Conservation (phyloP, 2,888 invertebrate genomes). For the Torymus auratus region DNA sequence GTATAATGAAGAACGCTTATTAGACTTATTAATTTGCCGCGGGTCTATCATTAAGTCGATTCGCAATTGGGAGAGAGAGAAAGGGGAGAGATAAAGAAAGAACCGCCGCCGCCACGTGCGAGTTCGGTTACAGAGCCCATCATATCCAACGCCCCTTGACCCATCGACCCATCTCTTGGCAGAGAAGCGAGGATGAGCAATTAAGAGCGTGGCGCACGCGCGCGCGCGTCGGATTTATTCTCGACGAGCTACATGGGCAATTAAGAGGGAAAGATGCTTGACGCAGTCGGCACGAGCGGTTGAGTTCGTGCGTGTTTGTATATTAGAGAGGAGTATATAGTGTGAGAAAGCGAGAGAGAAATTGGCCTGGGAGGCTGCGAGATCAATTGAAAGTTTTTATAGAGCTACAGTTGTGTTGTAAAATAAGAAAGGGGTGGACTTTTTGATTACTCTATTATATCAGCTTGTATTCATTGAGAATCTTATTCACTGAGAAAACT, state of each 20-base stretch:
- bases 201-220: constrained; percentile 68
- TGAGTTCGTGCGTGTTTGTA: not conserved
- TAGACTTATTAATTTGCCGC: constrained; percentile 57
- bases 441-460: too few relatives aligned
- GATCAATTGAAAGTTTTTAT: too few relatives aligned
- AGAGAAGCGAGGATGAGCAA: constrained; percentile 62
- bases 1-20: constrained; percentile 49
- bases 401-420: too few relatives aligned
- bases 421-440: too few relatives aligned
- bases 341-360: too few relatives aligned
- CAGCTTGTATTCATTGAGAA: too few relatives aligned
- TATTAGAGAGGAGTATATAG: too few relatives aligned
- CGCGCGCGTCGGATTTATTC: constrained; percentile 70
- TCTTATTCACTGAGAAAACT: too few relatives aligned
- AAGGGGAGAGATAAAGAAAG: too few relatives aligned
- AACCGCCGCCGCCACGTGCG: not conserved
- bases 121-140: constrained; percentile 16
- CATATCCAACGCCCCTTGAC: constrained; percentile 53
- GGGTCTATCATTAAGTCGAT: constrained; percentile 50
- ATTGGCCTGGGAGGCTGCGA: too few relatives aligned
- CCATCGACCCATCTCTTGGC: constrained; percentile 32
- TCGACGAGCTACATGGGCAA: constrained; percentile 49
- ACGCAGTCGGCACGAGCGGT: not conserved
- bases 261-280: constrained; percentile 17
- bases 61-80: constrained; percentile 3